Percentiles rank a stretch among this genome's conserved stretches.
phyloP scores from a whole-genome alignment of 2,797 vertebrate genomes.

The Chrysocyon brachyurus region DNA sequence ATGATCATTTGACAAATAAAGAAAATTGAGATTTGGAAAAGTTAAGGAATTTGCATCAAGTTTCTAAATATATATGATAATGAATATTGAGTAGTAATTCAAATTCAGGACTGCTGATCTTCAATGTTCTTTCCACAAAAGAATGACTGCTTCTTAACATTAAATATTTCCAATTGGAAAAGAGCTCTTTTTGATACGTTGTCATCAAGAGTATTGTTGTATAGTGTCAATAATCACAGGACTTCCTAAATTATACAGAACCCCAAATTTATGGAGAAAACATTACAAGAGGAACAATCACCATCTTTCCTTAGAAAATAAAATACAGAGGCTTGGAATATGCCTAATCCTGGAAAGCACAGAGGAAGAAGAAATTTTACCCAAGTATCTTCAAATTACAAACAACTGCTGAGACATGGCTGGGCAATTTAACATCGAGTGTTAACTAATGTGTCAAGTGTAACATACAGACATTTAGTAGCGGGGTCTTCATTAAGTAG shows the following conservation, averaged over 20 bases:
- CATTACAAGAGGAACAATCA: neutral
- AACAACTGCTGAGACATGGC: neutral
- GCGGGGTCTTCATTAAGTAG: neutral
- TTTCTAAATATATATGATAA: neutral
- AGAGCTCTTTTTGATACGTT: neutral
- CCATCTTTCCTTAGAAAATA: neutral
- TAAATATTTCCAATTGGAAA: neutral
- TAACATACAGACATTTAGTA: neutral
- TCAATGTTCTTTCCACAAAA: neutral
- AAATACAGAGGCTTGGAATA: neutral
- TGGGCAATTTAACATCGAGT: neutral
- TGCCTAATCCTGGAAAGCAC: neutral
- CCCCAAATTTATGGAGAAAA: neutral
- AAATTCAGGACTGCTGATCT: neutral
- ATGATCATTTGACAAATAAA: neutral
- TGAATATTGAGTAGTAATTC: neutral
- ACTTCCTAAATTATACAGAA: neutral
- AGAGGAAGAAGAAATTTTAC: neutral
- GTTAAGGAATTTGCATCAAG: neutral
- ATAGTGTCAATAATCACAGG: neutral
- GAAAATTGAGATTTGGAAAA: constrained; percentile 1
- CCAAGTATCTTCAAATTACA: neutral
- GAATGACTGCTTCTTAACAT: neutral
- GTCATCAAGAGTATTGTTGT: neutral
- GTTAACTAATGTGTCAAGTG: neutral